Evolutionary conservation across 2,888 invertebrate species (phyloP), one percentile per base, ranked within the genome.

Genomic region (Cosmopolites sordidus): DNA sequence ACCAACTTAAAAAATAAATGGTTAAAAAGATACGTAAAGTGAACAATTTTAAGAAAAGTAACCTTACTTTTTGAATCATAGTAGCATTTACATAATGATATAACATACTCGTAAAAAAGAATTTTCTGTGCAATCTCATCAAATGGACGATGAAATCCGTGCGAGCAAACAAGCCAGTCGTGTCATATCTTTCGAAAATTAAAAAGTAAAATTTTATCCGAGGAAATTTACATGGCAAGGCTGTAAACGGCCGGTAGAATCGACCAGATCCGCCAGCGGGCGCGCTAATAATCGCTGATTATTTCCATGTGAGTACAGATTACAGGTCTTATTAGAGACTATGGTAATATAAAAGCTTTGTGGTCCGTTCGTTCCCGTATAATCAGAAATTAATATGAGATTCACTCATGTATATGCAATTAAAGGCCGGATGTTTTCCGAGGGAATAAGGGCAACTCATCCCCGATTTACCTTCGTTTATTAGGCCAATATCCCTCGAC

Each of bases 371-470:
- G 67, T 72, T 71, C 70, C 68, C 66, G 73, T 70, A 74, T 74
- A 74, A 75, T 74, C 75, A 75, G 74, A 74, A 75, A 75, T 75
- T 75, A 75, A 75, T 75, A 74, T 74, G 74, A 75, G 73, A 74
- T 72, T 71, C 73, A 72, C 73, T 75, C 74, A 74, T 74, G 74
- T 73, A 74, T 73, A 73, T 73, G 73, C 74, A 73, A 74, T 74
- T 73, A 73, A 68, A 63, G 62, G 65, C 68, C 68, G 69, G 71
- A 71, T 71, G 69, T 70, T 71, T 71, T 70, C 66, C 60, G 65
- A 64, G 67, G 63, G 61, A 60, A 61, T 46, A 42, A 41, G 41
- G 41, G 29, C 30, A 41, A 33, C 33, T 33, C 48, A 33, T 38
- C 33, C 33, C 48, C 16, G 30, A 42, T 42, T 42, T 27, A 48